These are phyloP conservation scores for Anabacerthia variegaticeps DNA, from an alignment of 2,797 vertebrate genomes.

Conservation along the genomic window DNA sequence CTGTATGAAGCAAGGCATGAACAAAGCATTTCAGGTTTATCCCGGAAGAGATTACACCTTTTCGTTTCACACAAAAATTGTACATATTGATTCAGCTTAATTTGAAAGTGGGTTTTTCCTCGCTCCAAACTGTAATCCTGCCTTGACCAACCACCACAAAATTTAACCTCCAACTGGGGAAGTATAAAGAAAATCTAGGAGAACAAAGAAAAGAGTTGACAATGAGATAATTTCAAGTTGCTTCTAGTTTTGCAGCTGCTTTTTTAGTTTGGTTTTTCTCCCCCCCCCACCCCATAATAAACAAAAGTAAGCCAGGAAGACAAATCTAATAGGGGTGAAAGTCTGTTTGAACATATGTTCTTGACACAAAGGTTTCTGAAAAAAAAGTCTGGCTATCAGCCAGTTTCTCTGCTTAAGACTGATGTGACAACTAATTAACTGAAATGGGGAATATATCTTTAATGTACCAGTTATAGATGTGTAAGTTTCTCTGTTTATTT, in stretches of 20 bases:
- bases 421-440: constrained; percentile 68
- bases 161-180: neutral
- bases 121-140: neutral
- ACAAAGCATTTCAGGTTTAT: neutral
- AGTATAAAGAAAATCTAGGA: neutral
- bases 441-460: constrained; percentile 46
- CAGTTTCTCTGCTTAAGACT: constrained; percentile 44
- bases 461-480: constrained; percentile 9
- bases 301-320: neutral
- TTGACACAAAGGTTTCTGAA: constrained; percentile 33
- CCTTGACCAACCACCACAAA: neutral
- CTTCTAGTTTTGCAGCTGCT: neutral
- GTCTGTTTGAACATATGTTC: neutral
- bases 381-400: constrained; percentile 18
- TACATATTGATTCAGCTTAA: neutral
- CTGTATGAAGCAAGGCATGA: neutral
- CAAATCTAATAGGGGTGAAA: neutral
- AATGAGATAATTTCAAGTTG: constrained; percentile 6
- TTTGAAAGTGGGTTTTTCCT: neutral
- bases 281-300: neutral
- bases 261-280: too few relatives aligned
- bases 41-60: neutral
- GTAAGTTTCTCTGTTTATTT: constrained; percentile 10
- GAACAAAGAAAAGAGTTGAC: neutral
- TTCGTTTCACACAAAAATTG: neutral